A percentile compares a stretch with the other conserved stretches of the same genome.
Conservation (phyloP, 2,888 invertebrate genomes). For the Phyllotreta cruciferae region DNA sequence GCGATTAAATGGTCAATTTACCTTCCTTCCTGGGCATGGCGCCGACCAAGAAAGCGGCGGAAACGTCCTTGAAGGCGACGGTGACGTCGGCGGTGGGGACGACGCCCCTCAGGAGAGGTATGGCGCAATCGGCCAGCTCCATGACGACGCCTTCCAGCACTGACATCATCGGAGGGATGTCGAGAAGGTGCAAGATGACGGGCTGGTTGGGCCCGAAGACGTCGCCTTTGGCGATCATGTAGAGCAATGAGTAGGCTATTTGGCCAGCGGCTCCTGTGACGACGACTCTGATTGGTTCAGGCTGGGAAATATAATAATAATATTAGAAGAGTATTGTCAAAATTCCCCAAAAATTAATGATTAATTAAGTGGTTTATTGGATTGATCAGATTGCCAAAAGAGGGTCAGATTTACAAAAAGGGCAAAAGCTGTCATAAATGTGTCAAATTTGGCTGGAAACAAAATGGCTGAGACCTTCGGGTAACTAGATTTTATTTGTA, state of each 20-base stretch:
- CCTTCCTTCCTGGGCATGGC: conserved; percentile 93
- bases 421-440: no score
- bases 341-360: no score
- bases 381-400: no score
- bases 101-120: conserved; percentile 85
- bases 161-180: conserved; percentile 94
- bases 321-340: background rate
- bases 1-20: conserved; percentile 5
- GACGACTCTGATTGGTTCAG: conserved; percentile 88
- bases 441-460: no score
- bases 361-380: no score
- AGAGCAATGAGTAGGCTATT: conserved; percentile 96
- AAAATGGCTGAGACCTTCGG: no score
- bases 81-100: conserved; percentile 87
- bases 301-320: conserved; percentile 63
- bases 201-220: conserved; percentile 92
- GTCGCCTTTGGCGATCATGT: conserved; percentile 93
- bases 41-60: conserved; percentile 96
- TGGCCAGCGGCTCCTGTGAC: conserved; percentile 99
- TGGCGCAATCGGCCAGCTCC: conserved; percentile 95
- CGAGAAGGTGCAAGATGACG: conserved; percentile 87
- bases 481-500: no score
- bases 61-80: conserved; percentile 94
- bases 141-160: conserved; percentile 98
- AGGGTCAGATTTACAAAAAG: no score